Evolutionary conservation across 1,140 invertebrate genomes (phyloP), one percentile per base, ranked within the genome.

Genomic region (Camponotus vicinus): DNA sequence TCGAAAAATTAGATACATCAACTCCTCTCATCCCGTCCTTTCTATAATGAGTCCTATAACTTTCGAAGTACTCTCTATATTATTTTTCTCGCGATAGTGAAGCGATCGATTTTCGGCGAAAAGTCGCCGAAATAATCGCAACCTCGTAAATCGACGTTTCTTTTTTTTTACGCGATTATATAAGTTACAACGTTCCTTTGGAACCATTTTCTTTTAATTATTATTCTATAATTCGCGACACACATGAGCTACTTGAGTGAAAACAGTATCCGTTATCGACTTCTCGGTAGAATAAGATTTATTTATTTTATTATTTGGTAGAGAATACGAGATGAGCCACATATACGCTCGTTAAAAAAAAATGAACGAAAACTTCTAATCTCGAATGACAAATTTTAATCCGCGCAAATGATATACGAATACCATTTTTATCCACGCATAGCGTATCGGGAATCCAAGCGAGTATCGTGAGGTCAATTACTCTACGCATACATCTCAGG

Each of bases 1-100:
- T 85, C 49, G 34, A 85, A 85, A 79, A 66, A 73, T 83, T 61
- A 59, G 32, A n/a, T 42, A 61, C 18, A 8, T 27, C 34, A 89
- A 84, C 40, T 9, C 34, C 9, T 45, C 5, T 59, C 57, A 11
- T 15, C 13, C 27, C 2, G n/a, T 42, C 5, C 13, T 13, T 11
- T 55, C 40, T 61, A 27, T 27, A 42, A 71, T 55, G 18, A 76
- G 55, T 80, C 8, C n/a, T 79, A 52, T 52, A 67, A 52, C 13
- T 45, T 42, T 76, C 34, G 15, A 27, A 42, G 11, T 59, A 18
- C 3, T 40, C 49, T 40, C 64, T 79, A 66, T 40, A 18, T n/a
- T 32, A 32, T 15, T 9, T 18, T 27, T 70, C 37, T 63, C 77
- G 45, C 40, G 27, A 57, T 7, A 70, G 21, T 70, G 21, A 55